Conservation (phyloP, 2,113 vertebrate genomes). For the Corythornis cristatus region DNA sequence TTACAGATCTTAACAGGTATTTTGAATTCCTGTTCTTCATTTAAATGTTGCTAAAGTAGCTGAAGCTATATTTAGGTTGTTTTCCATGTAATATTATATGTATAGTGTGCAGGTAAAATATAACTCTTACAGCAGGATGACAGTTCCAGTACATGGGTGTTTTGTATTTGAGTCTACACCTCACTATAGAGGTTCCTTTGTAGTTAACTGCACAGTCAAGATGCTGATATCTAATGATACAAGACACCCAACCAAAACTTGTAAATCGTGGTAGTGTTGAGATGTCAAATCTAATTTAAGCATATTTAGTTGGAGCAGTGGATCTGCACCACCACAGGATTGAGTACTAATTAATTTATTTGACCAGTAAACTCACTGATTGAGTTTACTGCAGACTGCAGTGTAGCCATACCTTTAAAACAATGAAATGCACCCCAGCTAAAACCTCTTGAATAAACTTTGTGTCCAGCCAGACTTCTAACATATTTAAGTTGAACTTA, state of each 20-base stretch:
- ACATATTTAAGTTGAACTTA: not conserved
- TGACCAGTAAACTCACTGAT: not conserved
- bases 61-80: conserved; percentile 5
- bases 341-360: not conserved
- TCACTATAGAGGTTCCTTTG: not conserved
- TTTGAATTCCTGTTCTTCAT: conserved; percentile 7
- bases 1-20: not conserved
- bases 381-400: not conserved
- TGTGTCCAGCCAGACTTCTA: not conserved
- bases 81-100: not conserved
- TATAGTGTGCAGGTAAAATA: not conserved
- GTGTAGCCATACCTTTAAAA: not conserved
- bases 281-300: not conserved
- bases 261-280: not conserved
- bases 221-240: not conserved
- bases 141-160: not conserved
- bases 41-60: not conserved
- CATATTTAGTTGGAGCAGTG: not conserved
- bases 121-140: not conserved
- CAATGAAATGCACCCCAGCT: not conserved
- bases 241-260: not conserved
- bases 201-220: not conserved
- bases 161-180: not conserved
- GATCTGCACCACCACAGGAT: not conserved
- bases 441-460: not conserved